Evolutionary conservation across 2,113 vertebrate species (phyloP).

Genomic region (Alexandromys fortis): DNA sequence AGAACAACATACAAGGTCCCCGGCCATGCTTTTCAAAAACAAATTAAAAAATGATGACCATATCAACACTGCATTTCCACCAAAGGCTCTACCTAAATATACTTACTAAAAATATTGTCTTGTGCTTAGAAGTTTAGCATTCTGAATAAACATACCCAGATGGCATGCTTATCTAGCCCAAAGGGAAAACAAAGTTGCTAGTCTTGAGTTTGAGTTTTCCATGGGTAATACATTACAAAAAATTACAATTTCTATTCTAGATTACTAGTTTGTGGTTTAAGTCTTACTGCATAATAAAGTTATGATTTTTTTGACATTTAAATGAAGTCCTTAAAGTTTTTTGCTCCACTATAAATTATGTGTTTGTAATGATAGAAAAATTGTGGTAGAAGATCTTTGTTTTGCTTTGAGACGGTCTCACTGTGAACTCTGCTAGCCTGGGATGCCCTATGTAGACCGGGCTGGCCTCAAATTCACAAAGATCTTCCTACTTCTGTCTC

Average conservation of each 20-base stretch:
- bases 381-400: background rate
- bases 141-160: conserved; percentile 33
- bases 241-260: conserved; percentile 45
- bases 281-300: background rate
- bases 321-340: conserved; percentile 20
- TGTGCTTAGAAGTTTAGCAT: background rate
- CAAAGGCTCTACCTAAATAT: conserved; percentile 26
- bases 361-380: conserved; percentile 38
- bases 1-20: background rate
- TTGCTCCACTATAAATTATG: conserved; percentile 39
- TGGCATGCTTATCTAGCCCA: conserved; percentile 5
- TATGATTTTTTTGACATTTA: conserved; percentile 45
- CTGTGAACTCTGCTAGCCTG: background rate
- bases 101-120: conserved; percentile 42
- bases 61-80: conserved; percentile 6
- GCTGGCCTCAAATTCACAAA: background rate
- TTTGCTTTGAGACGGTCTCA: background rate
- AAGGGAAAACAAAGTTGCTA: background rate
- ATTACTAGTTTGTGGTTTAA: conserved; percentile 42
- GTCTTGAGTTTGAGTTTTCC: conserved; percentile 2
- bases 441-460: background rate
- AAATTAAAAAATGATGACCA: background rate
- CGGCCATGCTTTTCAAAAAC: conserved; percentile 31
- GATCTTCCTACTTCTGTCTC: background rate
- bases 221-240: background rate